Conservation (phyloP, 2,888 invertebrate species). For the Calameuta pallipes region DNA sequence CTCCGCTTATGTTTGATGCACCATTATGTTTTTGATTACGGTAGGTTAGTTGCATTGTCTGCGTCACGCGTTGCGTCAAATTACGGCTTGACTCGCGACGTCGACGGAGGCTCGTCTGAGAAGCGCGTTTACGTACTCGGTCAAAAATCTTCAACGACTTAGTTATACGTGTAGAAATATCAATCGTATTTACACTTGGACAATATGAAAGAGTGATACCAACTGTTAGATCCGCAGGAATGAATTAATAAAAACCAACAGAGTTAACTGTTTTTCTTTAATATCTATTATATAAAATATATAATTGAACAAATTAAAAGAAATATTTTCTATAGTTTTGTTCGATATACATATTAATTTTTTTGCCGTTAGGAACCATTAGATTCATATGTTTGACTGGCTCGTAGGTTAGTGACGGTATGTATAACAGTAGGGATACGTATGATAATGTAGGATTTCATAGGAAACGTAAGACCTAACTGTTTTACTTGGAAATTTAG, state of each 20-base stretch:
- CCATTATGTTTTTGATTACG: slow-evolving; percentile 62
- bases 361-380: not conserved
- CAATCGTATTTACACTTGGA: not conserved
- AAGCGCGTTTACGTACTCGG: not conserved
- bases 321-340: not conserved
- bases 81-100: slow-evolving; percentile 11
- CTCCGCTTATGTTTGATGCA: slow-evolving; percentile 65
- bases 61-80: slow-evolving; percentile 43
- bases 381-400: not conserved
- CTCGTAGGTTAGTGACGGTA: not conserved
- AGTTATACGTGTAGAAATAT: not conserved
- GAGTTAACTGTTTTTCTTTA: not conserved
- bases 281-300: not conserved
- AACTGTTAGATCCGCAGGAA: not conserved
- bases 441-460: not conserved
- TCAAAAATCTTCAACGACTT: not conserved
- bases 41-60: slow-evolving; percentile 64
- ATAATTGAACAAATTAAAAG: not conserved
- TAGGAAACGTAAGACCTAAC: not conserved
- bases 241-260: not conserved
- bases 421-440: not conserved
- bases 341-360: not conserved
- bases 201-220: not conserved
- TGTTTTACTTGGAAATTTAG: not conserved
- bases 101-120: slow-evolving; percentile 17